Percentiles rank a stretch among this genome's conserved stretches.
Evolutionary conservation across 2,888 invertebrate genomes (phyloP).

Genomic region (Epiblema foenella): DNA sequence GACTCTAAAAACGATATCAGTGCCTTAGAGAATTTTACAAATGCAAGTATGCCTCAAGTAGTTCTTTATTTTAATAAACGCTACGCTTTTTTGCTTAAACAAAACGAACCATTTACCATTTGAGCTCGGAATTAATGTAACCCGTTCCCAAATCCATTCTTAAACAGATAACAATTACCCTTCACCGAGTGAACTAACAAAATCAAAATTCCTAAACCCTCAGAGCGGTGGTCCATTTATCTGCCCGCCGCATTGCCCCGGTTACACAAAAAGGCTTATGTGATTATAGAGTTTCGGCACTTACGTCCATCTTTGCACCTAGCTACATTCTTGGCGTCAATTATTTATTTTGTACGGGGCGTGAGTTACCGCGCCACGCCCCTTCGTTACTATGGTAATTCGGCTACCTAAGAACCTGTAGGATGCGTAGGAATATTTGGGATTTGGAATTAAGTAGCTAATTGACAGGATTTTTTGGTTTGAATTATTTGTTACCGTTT

Average conservation of each 20-base stretch:
- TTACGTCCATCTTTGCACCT: constrained; percentile 19
- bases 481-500: constrained; percentile 3
- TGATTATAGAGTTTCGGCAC: not conserved
- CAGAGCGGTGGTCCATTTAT: constrained; percentile 45
- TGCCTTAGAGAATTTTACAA: too few species aligned
- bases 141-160: constrained; percentile 11
- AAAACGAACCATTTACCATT: not conserved
- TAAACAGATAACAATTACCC: constrained; percentile 38
- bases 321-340: constrained; percentile 70
- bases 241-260: constrained; percentile 22
- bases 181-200: constrained; percentile 40
- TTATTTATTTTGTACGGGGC: constrained; percentile 82
- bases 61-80: too few species aligned
- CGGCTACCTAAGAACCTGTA: constrained; percentile 60
- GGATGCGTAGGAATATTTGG: constrained; percentile 39
- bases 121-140: constrained; percentile 14
- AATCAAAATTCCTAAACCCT: constrained; percentile 41
- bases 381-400: constrained; percentile 83
- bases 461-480: constrained; percentile 32
- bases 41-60: too few species aligned
- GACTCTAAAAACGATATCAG: too few species aligned
- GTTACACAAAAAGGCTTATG: constrained; percentile 10
- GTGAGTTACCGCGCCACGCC: constrained; percentile 80
- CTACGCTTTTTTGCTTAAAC: too few species aligned
- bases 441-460: constrained; percentile 40